Base-by-base conservation (phyloP, 2,797 vertebrate genomes). In the Sparidentex hasta region DNA sequence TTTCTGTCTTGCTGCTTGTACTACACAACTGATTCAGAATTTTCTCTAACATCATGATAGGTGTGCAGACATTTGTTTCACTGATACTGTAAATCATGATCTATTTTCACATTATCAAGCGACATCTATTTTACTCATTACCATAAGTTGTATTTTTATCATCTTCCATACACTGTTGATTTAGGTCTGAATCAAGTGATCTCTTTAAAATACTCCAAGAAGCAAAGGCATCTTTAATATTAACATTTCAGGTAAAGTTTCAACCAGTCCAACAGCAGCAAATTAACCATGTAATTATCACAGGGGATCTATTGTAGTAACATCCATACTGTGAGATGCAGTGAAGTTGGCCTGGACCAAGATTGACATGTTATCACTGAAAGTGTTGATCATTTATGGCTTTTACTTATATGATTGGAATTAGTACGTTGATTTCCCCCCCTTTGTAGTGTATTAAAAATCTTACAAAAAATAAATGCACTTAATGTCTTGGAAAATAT, bases 191-290 rank as follows among this genome's bases (percentile, higher is more conserved):
- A 55, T 74, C 43, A 52, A 23, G 52, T 52, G 52, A 58, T 11
- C 8, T 38, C 38, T 38, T 38, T 38, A 58, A 11, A 46, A 21
- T 56, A 21, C 47, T 63, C 46, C 48, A 12, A 52, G 61, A 62
- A 25, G 48, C 3, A 11, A 51, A 29, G 65, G 23, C 25, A 23
- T 64, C 64, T 23, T 38, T 57, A 68, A 48, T 23, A 18, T 43
- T 20, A 5, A n/a, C 5, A 46, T 63, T 75, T 58, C n/a, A 71
- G 23, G 16, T 23, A 33, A 29, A 55, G 54, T 43, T 33, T 65
- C 29, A 2, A 51, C 41, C 3, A 25, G 12, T 46, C 61, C 43
- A 64, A 65, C n/a, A 11, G 29, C 38, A 33, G 46, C 50, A 50
- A 50, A 65, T 21, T 2, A 16, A 16, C 20, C 27, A 21, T 21